Conservation (phyloP, 1,140 invertebrate species). For the Bombus sibiricus region DNA sequence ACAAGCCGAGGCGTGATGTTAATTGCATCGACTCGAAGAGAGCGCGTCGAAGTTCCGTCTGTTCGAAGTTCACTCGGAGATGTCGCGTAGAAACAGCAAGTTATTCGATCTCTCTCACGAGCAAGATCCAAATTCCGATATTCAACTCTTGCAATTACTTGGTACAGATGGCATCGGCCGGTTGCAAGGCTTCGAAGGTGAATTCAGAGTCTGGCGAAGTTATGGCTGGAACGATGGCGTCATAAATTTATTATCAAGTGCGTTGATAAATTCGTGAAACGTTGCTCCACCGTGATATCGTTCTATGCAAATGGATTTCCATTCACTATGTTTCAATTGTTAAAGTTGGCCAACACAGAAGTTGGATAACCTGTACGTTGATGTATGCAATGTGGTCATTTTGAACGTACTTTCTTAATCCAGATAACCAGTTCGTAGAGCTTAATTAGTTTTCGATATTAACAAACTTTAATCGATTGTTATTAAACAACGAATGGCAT, state of each 20-base stretch:
- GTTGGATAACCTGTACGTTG: neutral
- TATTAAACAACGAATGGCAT: neutral
- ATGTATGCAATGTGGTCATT: neutral
- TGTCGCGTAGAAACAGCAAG: neutral
- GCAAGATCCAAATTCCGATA: constrained; percentile 40
- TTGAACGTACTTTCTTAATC: neutral
- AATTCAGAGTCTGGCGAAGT: neutral
- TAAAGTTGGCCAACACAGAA: neutral
- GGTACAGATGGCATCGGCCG: constrained; percentile 1
- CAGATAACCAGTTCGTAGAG: neutral
- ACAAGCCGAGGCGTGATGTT: neutral
- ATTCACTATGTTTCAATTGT: neutral
- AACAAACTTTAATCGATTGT: neutral
- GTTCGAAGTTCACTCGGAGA: constrained; percentile 10
- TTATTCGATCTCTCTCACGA: constrained; percentile 16
- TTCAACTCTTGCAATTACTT: constrained; percentile 38
- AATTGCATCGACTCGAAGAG: constrained; percentile 9
- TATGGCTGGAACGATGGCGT: neutral
- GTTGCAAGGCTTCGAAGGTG: constrained; percentile 8
- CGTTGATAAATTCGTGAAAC: constrained; percentile 25
- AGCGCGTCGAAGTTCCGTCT: neutral
- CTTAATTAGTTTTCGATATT: constrained; percentile 1
- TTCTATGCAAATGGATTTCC: neutral
- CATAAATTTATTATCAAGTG: constrained; percentile 12
- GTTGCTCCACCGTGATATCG: neutral